Conservation (phyloP, 2,888 invertebrate genomes). For the Athrips mouffetella region DNA sequence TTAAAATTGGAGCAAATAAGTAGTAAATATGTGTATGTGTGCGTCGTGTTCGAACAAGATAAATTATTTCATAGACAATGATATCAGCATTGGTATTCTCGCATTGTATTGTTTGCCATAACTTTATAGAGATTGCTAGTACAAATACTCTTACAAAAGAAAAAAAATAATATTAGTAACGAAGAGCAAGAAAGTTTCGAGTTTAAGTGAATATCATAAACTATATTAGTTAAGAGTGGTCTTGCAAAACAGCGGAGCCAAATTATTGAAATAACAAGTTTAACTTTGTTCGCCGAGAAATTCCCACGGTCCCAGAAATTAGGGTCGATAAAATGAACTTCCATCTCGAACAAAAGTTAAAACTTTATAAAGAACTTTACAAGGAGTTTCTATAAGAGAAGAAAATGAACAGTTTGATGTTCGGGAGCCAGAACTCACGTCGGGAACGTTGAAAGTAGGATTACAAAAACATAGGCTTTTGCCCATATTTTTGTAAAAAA, state of each 20-base stretch:
- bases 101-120: no score
- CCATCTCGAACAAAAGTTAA: constrained; percentile 22
- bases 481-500: no score
- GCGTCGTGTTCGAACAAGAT: no score
- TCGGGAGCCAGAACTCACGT: no score
- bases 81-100: no score
- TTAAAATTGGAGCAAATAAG: no score
- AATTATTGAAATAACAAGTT: constrained; percentile 18
- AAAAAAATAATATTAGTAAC: no score
- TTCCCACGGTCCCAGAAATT: constrained; percentile 20
- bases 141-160: no score
- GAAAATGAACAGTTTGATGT: not conserved
- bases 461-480: not conserved
- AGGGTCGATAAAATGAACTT: constrained; percentile 22
- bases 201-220: not conserved
- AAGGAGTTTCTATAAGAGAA: constrained; percentile 6
- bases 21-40: no score
- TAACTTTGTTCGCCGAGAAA: constrained; percentile 11
- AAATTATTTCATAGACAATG: no score
- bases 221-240: not conserved
- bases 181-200: not conserved
- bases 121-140: no score
- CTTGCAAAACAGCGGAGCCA: constrained; percentile 3
- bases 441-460: no score
- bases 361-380: constrained; percentile 18